Conservation (phyloP, 2,888 invertebrate genomes). For the Euproctis similis region DNA sequence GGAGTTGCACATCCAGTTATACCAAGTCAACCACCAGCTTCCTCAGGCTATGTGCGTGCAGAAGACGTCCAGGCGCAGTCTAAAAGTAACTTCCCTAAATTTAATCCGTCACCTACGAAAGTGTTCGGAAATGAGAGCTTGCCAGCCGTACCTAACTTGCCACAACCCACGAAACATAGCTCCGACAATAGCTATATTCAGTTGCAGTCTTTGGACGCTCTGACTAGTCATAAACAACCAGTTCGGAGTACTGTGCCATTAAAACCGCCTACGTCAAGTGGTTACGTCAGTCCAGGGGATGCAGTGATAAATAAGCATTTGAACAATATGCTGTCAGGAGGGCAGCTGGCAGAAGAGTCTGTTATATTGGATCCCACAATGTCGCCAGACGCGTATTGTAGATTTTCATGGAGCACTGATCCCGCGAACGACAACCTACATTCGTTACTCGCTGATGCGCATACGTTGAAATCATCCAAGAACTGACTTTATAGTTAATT, state of each 20-base stretch:
- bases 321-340: conserved; percentile 53
- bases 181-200: conserved; percentile 63
- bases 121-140: conserved; percentile 59
- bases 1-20: conserved; percentile 37
- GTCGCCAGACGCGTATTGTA: conserved; percentile 70
- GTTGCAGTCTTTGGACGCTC: conserved; percentile 56
- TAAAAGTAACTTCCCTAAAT: conserved; percentile 49
- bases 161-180: conserved; percentile 45
- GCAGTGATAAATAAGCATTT: conserved; percentile 64
- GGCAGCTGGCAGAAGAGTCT: conserved; percentile 53
- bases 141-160: conserved; percentile 64
- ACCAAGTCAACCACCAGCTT: conserved; percentile 34
- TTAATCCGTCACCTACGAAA: conserved; percentile 49
- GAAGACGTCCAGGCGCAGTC: conserved; percentile 53
- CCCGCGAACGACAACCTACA: conserved; percentile 65
- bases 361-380: conserved; percentile 63
- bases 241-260: conserved; percentile 45
- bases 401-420: conserved; percentile 70
- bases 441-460: conserved; percentile 54
- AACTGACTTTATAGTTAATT: conserved; percentile 45
- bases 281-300: conserved; percentile 61
- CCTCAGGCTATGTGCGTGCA: conserved; percentile 58
- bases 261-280: conserved; percentile 46
- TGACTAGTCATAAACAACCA: conserved; percentile 59
- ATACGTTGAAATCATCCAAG: conserved; percentile 47